These are phyloP conservation scores for Pelosia muscerda DNA, from an alignment of 2,888 invertebrate species.

Conservation along the genomic window DNA sequence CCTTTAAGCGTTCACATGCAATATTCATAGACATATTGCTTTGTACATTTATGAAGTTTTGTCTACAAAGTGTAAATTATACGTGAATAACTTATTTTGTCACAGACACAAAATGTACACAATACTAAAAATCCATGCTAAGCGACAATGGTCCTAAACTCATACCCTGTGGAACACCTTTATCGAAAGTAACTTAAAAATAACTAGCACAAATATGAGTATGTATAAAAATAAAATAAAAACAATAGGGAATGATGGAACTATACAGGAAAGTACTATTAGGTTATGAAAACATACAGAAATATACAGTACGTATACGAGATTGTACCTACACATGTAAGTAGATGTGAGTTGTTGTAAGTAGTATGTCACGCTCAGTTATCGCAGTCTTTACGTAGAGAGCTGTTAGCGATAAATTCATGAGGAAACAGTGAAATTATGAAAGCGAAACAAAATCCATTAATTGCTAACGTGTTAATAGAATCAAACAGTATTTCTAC, in stretches of 20 bases:
- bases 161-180: slow-evolving; percentile 1
- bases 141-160: not conserved
- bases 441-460: not conserved
- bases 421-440: not conserved
- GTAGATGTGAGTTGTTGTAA: not conserved
- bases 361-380: not conserved
- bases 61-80: not conserved
- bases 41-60: not conserved
- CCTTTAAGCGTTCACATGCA: not conserved
- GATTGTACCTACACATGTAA: not conserved
- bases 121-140: no score
- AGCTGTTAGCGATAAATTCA: not conserved
- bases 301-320: slow-evolving; percentile 4
- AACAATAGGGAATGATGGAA: not conserved
- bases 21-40: not conserved
- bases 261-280: not conserved
- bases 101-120: not conserved
- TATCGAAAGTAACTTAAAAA: not conserved
- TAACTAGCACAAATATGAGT: not conserved
- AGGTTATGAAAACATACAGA: not conserved
- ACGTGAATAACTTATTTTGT: not conserved
- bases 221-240: not conserved
- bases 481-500: not conserved
- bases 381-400: not conserved
- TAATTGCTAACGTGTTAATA: not conserved